phyloP scores from a whole-genome alignment of 1,140 invertebrate genomes.

The Ceratitis capitata region DNA sequence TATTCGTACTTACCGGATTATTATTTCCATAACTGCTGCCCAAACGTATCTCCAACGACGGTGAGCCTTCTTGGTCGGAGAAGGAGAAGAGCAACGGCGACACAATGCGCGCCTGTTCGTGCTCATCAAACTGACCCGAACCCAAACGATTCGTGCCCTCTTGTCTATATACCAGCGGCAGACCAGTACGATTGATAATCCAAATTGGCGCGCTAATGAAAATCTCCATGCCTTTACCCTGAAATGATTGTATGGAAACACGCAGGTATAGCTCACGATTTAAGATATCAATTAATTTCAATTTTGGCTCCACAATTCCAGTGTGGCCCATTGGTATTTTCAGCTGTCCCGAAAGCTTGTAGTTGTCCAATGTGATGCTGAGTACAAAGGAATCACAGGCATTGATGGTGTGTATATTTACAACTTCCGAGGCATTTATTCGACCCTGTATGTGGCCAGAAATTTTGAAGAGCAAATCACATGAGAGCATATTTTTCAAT shows the following conservation, averaged over 20 bases:
- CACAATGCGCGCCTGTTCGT: slow-evolving; percentile 91
- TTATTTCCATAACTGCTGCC: slow-evolving; percentile 54
- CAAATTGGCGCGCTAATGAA: slow-evolving; percentile 89
- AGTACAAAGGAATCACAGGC: slow-evolving; percentile 77
- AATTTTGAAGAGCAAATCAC: slow-evolving; percentile 76
- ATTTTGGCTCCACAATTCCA: slow-evolving; percentile 64
- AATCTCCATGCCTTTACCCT: slow-evolving; percentile 72
- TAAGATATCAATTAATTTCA: slow-evolving; percentile 77
- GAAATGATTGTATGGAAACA: slow-evolving; percentile 67
- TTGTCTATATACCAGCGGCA: slow-evolving; percentile 94
- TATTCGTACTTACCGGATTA: slow-evolving; percentile 49
- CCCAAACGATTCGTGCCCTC: slow-evolving; percentile 82
- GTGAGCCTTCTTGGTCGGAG: slow-evolving; percentile 83
- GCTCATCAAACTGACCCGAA: slow-evolving; percentile 94
- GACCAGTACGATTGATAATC: slow-evolving; percentile 94
- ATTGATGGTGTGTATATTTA: slow-evolving; percentile 71
- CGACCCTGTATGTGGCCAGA: slow-evolving; percentile 67
- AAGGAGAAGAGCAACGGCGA: slow-evolving; percentile 95
- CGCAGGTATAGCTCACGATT: slow-evolving; percentile 80
- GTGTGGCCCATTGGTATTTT: slow-evolving; percentile 68
- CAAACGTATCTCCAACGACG: slow-evolving; percentile 66
- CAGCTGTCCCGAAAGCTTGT: slow-evolving; percentile 75
- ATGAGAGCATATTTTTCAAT: slow-evolving; percentile 80
- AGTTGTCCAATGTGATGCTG: slow-evolving; percentile 83
- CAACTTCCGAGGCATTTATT: slow-evolving; percentile 69